A percentile compares a stretch with the other conserved stretches of the same genome.
phyloP scores from a whole-genome alignment of 2,888 invertebrate species.

The Sepioteuthis lessoniana region DNA sequence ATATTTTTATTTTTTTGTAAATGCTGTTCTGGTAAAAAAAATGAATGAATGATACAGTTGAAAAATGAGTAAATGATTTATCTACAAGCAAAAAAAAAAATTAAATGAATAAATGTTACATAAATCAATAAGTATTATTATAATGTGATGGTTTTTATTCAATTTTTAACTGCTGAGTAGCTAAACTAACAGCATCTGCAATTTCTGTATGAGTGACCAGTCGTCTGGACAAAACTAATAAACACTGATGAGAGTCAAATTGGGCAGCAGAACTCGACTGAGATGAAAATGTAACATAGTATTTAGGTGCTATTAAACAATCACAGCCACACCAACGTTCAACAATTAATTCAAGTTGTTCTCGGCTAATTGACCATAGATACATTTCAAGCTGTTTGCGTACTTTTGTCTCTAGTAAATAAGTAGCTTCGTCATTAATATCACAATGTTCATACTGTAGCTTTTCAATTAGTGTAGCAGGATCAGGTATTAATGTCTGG shows the following conservation, averaged over 20 bases:
- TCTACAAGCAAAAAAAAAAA: not conserved
- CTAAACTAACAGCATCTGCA: conserved; percentile 42
- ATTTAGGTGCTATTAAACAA: conserved; percentile 52
- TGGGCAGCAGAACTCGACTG: not conserved
- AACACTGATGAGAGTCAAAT: conserved; percentile 42
- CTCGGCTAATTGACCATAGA: conserved; percentile 55
- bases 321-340: conserved; percentile 60
- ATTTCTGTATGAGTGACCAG: conserved; percentile 38
- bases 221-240: conserved; percentile 35
- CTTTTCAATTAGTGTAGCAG: conserved; percentile 56
- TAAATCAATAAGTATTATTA: not conserved
- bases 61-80: not conserved
- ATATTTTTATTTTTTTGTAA: not conserved
- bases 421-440: conserved; percentile 50
- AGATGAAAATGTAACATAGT: conserved; percentile 36
- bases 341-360: conserved; percentile 54
- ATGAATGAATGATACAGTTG: not conserved
- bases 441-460: conserved; percentile 56
- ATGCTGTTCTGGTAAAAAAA: not conserved
- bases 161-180: not conserved
- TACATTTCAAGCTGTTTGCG: conserved; percentile 58
- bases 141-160: conserved; percentile 5
- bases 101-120: not conserved
- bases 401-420: conserved; percentile 56
- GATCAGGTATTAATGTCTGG: conserved; percentile 55